These are phyloP conservation scores for Cossypha heuglini DNA, from an alignment of 2,797 vertebrate species.

Conservation along the genomic window DNA sequence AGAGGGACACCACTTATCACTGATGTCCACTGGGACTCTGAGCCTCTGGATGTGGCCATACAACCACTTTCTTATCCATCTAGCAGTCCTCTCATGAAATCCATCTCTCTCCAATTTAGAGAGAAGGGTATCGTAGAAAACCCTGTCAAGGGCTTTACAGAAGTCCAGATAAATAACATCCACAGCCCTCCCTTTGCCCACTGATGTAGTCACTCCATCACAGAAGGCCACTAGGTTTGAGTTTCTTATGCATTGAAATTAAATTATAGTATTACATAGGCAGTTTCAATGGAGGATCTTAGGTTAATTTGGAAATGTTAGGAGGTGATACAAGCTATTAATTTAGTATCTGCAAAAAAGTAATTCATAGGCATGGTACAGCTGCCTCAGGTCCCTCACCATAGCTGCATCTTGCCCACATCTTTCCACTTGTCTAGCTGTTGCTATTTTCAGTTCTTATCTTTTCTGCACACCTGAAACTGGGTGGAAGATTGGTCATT, in stretches of 20 bases:
- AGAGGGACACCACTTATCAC: background rate
- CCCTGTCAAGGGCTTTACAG: fast-evolving
- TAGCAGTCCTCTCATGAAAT: background rate
- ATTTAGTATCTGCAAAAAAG: background rate
- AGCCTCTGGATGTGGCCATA: background rate
- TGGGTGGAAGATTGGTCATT: background rate
- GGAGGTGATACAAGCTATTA: background rate
- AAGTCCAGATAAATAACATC: background rate
- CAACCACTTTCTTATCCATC: background rate
- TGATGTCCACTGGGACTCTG: background rate
- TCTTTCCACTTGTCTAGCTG: background rate
- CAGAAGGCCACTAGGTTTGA: background rate
- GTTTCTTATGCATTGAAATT: background rate
- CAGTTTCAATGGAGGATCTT: background rate
- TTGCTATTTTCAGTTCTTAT: background rate
- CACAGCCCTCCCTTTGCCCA: background rate
- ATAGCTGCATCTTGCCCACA: background rate
- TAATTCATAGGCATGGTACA: background rate
- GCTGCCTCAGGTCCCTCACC: background rate
- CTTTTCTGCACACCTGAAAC: background rate
- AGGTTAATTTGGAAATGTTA: background rate
- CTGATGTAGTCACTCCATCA: background rate
- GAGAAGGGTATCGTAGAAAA: background rate
- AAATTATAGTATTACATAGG: background rate
- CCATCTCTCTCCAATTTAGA: background rate